Conservation (phyloP, 35 echinoderm and acorn worm genomes). For the Holothuria glaberrima region DNA sequence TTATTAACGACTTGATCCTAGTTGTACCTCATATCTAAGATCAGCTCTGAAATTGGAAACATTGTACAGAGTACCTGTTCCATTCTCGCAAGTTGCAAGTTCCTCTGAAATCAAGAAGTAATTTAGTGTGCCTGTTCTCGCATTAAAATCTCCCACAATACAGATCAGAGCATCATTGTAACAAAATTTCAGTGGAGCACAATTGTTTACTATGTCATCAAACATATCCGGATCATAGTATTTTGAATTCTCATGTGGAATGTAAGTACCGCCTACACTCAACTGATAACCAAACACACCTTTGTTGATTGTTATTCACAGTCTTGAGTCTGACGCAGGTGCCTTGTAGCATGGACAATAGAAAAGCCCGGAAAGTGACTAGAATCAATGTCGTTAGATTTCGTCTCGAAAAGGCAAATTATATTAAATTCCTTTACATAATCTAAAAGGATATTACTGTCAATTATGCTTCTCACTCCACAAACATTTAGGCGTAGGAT, state of each 20-base stretch:
- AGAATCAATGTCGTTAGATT: too few relatives aligned
- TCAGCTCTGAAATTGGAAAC: too few relatives aligned
- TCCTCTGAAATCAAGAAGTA: too few relatives aligned
- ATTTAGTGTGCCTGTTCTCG: too few relatives aligned
- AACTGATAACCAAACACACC: not conserved
- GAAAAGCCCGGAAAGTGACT: too few relatives aligned
- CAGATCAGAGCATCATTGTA: not conserved
- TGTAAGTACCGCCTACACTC: not conserved
- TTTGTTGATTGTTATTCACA: not conserved
- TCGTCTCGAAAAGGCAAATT: too few relatives aligned
- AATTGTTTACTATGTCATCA: constrained; percentile 3
- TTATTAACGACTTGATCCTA: too few relatives aligned
- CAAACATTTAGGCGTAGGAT: not conserved
- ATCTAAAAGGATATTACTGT: not conserved
- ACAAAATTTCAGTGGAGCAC: not conserved
- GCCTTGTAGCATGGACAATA: too few relatives aligned
- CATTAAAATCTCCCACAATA: constrained; percentile 5
- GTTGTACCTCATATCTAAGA: too few relatives aligned
- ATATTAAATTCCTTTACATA: not conserved
- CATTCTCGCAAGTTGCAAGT: too few relatives aligned
- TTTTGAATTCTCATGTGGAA: constrained; percentile 22
- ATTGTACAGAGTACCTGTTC: too few relatives aligned
- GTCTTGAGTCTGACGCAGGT: not conserved
- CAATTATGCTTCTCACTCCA: not conserved
- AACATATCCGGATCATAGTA: constrained; percentile 23